Evolutionary conservation across 2,113 vertebrate species (phyloP).

Genomic region (Tricholaema leucomelas): DNA sequence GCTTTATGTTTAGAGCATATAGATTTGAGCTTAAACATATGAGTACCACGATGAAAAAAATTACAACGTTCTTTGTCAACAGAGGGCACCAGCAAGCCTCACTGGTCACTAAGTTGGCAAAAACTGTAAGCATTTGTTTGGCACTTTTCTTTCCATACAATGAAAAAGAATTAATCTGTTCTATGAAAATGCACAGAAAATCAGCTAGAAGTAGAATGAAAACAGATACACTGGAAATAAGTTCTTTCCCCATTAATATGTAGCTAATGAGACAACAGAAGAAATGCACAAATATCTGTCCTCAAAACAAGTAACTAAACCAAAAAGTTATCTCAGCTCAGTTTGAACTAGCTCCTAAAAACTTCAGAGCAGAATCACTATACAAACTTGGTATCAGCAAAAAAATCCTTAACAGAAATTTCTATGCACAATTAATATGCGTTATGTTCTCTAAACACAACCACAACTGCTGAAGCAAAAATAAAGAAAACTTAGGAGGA

Average conservation of each 20-base stretch:
- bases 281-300: background rate
- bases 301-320: background rate
- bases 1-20: background rate
- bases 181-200: background rate
- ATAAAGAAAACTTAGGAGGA: background rate
- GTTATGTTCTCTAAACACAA: background rate
- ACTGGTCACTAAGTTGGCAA: background rate
- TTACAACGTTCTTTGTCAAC: background rate
- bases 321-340: background rate
- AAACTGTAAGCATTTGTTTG: background rate
- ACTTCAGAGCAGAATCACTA: background rate
- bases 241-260: background rate
- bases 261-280: background rate
- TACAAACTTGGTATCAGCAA: background rate
- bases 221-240: background rate
- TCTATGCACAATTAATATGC: background rate
- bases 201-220: background rate
- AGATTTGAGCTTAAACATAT: background rate
- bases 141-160: background rate
- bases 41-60: background rate
- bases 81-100: background rate
- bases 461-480: background rate
- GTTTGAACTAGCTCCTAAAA: background rate
- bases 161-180: background rate
- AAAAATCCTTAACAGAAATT: background rate